A percentile compares a stretch with the other conserved stretches of the same genome.
These are phyloP conservation scores for Laothoe populi DNA, from an alignment of 2,888 invertebrate genomes.

Conservation along the genomic window DNA sequence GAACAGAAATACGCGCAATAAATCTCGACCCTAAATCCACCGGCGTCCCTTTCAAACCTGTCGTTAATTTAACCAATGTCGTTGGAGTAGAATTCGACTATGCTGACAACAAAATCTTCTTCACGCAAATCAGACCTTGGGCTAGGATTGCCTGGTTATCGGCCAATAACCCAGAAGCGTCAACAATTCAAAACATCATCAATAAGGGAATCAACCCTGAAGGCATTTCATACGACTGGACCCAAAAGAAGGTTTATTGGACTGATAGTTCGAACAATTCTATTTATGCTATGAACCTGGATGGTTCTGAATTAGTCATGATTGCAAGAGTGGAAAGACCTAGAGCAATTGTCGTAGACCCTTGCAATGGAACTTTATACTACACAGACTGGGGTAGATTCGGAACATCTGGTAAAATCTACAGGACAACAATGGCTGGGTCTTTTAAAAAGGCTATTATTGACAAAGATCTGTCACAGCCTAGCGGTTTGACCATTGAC, in stretches of 20 bases:
- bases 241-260: conserved; percentile 98
- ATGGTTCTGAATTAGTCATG: conserved; percentile 94
- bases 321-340: conserved; percentile 97
- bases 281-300: conserved; percentile 97
- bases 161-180: conserved; percentile 87
- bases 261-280: conserved; percentile 97
- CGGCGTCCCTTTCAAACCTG: conserved; percentile 92
- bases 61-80: conserved; percentile 94
- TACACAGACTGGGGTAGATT: conserved; percentile 98
- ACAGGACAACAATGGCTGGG: conserved; percentile 98
- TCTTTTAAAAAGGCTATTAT: conserved; percentile 95
- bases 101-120: conserved; percentile 93
- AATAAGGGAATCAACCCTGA: conserved; percentile 95
- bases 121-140: conserved; percentile 97
- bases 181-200: conserved; percentile 88
- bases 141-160: conserved; percentile 93
- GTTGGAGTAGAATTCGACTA: conserved; percentile 98
- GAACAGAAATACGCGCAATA: conserved; percentile 97
- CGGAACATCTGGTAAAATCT: conserved; percentile 96
- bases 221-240: conserved; percentile 98
- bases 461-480: conserved; percentile 95
- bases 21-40: conserved; percentile 93
- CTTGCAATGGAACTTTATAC: conserved; percentile 97
- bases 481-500: conserved; percentile 97
- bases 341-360: conserved; percentile 97